Conservation (phyloP, 2,797 vertebrate species). For the Chaenodraco wilsoni region DNA sequence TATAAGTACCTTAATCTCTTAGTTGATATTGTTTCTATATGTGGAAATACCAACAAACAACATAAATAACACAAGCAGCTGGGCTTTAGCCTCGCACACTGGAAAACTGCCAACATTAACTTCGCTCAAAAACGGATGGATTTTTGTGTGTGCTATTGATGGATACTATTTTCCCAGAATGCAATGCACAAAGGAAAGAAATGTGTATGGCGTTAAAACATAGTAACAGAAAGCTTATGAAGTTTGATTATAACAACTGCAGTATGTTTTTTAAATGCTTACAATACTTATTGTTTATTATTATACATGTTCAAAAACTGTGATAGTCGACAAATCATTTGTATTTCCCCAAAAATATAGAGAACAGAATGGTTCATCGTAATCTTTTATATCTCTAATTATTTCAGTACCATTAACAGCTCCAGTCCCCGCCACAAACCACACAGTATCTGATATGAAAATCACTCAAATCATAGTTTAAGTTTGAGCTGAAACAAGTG, state of each 20-base stretch:
- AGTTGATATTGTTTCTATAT: neutral
- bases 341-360: neutral
- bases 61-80: no score
- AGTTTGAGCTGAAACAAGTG: no score
- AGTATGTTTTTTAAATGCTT: neutral
- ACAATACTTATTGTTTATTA: neutral
- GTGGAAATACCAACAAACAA: no score
- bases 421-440: neutral
- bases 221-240: no score
- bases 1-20: neutral
- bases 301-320: neutral
- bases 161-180: neutral
- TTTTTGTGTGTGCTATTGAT: neutral
- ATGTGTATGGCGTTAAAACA: neutral
- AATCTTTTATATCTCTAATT: neutral
- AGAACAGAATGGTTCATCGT: neutral
- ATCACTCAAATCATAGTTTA: neutral
- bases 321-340: neutral
- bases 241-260: neutral
- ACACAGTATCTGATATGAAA: neutral
- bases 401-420: slow-evolving; percentile 25
- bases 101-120: no score
- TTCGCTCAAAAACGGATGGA: neutral
- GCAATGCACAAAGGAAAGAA: neutral
- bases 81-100: no score